Evolutionary conservation across 2,888 invertebrate genomes (phyloP), one percentile per base, ranked within the genome.

Genomic region (Nomada fucata): DNA sequence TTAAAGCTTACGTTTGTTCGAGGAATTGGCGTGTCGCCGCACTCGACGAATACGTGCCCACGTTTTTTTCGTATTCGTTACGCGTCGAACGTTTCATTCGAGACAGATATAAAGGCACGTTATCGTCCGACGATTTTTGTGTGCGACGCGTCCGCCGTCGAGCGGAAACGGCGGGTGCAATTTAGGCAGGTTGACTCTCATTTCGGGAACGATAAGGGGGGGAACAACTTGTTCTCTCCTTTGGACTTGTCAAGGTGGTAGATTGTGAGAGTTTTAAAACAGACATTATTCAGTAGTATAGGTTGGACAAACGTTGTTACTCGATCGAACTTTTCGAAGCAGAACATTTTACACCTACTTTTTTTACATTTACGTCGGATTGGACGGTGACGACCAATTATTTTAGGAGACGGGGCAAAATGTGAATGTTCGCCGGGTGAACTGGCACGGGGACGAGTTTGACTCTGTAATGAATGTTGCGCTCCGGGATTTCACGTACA

Each of bases 1-100:
- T 87, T 82, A 89, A 89, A 88, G 90, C 90, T 91, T 90, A 89
- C 90, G 90, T 89, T 91, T 91, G 88, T 89, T 89, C 88, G 90
- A 90, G 91, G 88, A 90, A 88, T 90, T 91, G 85, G 85, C 86
- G 85, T 83, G 87, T 87, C 88, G 85, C 86, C 86, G 88, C 72
- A 82, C 84, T 69, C 83, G 76, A 78, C 74, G 50, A 26, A 26
- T 18, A 67, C 82, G 76, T 71, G 78, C 59, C 61, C 76, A 76
- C 69, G 65, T 77, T 76, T 73, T 73, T 73, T 82, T 63, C 70
- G 72, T 26, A 70, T 76, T 76, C 76, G 72, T 72, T 47, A 50
- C 65, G 72, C 52, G 52, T 18, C 29, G 42, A 23, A 36, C 53
- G 83, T 82, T 77, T 73, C 57, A 77, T 61, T 53, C 55, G 50